A percentile compares a stretch with the other conserved stretches of the same genome.
Conservation (phyloP, 2,113 vertebrate species). For the Actenoides hombroni region DNA sequence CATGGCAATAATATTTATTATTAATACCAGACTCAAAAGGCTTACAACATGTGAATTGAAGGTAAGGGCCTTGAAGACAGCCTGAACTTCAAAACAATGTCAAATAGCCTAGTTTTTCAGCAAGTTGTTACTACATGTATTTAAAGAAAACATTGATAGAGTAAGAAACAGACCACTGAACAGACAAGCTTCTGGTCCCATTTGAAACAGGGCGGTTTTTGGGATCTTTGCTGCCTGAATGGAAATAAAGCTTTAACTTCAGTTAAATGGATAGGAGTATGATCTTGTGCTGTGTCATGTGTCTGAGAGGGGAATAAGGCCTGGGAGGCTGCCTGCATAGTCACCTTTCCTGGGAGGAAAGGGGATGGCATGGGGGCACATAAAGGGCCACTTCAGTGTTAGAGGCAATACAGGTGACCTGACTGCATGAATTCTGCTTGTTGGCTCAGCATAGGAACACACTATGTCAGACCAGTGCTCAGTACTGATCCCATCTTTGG, state of each 20-base stretch:
- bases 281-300: neutral
- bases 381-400: neutral
- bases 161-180: constrained; percentile 40
- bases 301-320: neutral
- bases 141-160: constrained; percentile 38
- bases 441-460: neutral
- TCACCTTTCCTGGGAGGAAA: neutral
- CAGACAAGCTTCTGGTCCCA: neutral
- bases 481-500: no score
- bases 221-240: neutral
- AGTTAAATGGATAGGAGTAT: neutral
- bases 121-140: neutral
- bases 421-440: neutral
- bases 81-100: constrained; percentile 65
- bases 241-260: neutral
- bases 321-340: neutral
- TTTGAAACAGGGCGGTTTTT: neutral
- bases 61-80: constrained; percentile 69
- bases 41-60: constrained; percentile 72
- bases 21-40: constrained; percentile 82
- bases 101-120: constrained; percentile 53
- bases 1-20: constrained; percentile 85
- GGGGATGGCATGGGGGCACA: neutral
- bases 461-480: neutral
- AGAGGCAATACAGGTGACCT: no score